Evolutionary conservation across 2,797 vertebrate genomes (phyloP).

Genomic region (Neosalanx taihuensis): DNA sequence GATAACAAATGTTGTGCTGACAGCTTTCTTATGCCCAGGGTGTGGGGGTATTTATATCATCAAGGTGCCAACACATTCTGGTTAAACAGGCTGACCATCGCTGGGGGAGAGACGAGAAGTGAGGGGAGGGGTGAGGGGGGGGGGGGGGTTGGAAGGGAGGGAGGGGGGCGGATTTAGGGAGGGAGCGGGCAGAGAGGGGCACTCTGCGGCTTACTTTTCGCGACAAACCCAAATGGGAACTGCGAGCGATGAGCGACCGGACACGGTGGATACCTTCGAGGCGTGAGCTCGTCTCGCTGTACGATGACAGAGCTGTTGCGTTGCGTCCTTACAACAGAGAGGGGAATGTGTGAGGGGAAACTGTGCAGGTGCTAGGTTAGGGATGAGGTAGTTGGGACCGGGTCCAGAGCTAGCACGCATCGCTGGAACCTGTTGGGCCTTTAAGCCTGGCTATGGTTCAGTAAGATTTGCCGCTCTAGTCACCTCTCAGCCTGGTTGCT

Average conservation of each 20-base stretch:
- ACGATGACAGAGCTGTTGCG: background rate
- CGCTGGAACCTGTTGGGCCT: constrained; percentile 5
- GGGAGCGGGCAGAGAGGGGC: constrained; percentile 35
- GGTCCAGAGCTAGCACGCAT: background rate
- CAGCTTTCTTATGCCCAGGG: constrained; percentile 96
- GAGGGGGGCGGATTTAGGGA: constrained; percentile 15
- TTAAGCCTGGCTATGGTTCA: constrained; percentile 26
- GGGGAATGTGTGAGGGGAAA: background rate
- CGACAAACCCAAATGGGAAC: constrained; percentile 37
- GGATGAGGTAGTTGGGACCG: background rate
- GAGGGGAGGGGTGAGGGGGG: constrained; percentile 19
- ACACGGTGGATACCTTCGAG: constrained; percentile 11
- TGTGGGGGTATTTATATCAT: constrained; percentile 84
- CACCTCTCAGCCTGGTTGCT: constrained; percentile 52
- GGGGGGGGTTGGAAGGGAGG: constrained; percentile 27
- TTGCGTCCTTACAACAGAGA: background rate
- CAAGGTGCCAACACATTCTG: constrained; percentile 77
- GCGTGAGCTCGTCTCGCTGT: constrained; percentile 42
- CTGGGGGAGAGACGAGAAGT: constrained; percentile 46
- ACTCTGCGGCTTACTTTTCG: constrained; percentile 60
- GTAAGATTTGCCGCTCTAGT: constrained; percentile 46
- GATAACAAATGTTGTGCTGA: constrained; percentile 97
- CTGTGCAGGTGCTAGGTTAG: background rate
- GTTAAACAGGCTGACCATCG: constrained; percentile 70
- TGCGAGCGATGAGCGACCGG: constrained; percentile 38